Percentiles rank a stretch among this genome's conserved stretches.
These are phyloP conservation scores for Tipula lateralis DNA, from an alignment of 2,888 invertebrate species.

Conservation along the genomic window DNA sequence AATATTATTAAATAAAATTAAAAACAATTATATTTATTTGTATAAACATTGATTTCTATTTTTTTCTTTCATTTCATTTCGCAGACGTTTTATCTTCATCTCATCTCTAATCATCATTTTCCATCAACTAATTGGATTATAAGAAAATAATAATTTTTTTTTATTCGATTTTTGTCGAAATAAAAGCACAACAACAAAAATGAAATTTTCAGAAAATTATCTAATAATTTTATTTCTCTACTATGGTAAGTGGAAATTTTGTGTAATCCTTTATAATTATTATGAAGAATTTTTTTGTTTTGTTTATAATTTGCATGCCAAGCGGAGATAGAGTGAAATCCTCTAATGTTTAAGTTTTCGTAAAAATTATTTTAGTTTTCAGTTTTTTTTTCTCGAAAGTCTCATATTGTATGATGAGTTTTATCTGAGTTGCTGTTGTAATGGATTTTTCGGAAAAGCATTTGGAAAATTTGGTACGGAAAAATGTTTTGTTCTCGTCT, in stretches of 20 bases:
- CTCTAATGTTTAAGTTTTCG: not conserved
- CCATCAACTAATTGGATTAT: slow-evolving; percentile 24
- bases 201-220: not conserved
- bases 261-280: not conserved
- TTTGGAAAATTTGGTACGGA: too few relatives aligned
- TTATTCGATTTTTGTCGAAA: not conserved
- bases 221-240: not conserved
- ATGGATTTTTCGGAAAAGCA: too few relatives aligned
- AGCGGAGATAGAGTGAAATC: not conserved
- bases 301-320: not conserved
- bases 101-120: not conserved
- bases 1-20: not conserved
- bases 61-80: not conserved
- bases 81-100: not conserved
- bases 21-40: not conserved
- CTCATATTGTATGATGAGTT: not conserved
- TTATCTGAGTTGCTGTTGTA: too few relatives aligned
- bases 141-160: not conserved
- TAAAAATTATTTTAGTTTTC: not conserved
- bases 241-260: not conserved
- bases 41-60: not conserved
- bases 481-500: too few relatives aligned
- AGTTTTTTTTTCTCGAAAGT: not conserved
- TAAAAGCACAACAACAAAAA: not conserved
- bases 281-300: not conserved